phyloP scores from a whole-genome alignment of 2,797 vertebrate species.

The Pipistrellus pipistrellus region DNA sequence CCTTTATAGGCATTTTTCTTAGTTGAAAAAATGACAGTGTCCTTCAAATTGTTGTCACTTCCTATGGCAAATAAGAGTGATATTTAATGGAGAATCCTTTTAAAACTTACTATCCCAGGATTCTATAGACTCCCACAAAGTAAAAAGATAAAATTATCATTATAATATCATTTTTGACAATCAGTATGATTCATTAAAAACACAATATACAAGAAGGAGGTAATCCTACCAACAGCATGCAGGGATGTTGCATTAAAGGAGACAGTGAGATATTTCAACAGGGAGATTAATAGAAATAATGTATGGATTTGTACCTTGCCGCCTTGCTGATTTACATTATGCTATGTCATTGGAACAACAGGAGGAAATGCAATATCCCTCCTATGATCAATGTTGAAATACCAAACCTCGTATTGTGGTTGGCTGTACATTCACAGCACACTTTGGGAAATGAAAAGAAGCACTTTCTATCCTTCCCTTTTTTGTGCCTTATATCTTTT shows the following conservation, averaged over 20 bases:
- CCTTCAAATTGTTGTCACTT: conserved; percentile 42
- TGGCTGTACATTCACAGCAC: neutral
- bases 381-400: conserved; percentile 43
- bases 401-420: neutral
- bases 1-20: neutral
- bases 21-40: conserved; percentile 14
- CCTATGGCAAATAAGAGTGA: neutral
- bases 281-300: conserved; percentile 69
- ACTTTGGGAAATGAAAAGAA: neutral
- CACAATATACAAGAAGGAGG: conserved; percentile 48
- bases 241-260: conserved; percentile 74
- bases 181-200: conserved; percentile 75
- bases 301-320: conserved; percentile 46
- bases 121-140: conserved; percentile 66
- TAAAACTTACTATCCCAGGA: conserved; percentile 37
- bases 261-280: conserved; percentile 61
- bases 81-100: conserved; percentile 65
- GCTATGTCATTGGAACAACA: conserved; percentile 49
- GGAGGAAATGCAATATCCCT: conserved; percentile 26
- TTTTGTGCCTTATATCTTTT: conserved; percentile 10
- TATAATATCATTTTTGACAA: conserved; percentile 63
- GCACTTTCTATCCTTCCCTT: neutral
- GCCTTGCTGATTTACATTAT: conserved; percentile 67
- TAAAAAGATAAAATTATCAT: conserved; percentile 71
- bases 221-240: conserved; percentile 46